A percentile compares a stretch with the other conserved stretches of the same genome.
Conservation (phyloP, 2,797 vertebrate species). For the Phalanger gymnotis region DNA sequence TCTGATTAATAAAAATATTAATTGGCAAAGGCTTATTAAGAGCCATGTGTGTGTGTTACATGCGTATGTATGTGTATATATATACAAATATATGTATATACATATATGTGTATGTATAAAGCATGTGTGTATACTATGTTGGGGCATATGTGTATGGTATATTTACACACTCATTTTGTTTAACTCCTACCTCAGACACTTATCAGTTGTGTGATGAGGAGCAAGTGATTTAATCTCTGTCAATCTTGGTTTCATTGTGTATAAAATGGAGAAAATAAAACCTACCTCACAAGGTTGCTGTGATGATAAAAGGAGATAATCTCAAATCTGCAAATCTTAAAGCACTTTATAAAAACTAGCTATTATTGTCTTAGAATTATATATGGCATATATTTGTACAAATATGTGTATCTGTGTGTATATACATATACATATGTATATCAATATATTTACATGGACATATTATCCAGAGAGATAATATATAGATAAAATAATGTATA, state of each 20-base stretch:
- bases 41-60: not conserved
- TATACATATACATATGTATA: too few relatives aligned
- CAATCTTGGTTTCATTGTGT: conserved; percentile 4
- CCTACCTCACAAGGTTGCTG: not conserved
- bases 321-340: not conserved
- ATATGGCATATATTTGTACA: not conserved
- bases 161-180: not conserved
- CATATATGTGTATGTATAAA: too few relatives aligned
- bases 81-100: too few relatives aligned
- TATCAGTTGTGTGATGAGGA: not conserved
- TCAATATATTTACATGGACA: too few relatives aligned
- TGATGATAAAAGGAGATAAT: not conserved
- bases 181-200: not conserved
- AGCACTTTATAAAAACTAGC: not conserved
- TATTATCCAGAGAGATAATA: too few relatives aligned
- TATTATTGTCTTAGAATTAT: not conserved
- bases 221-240: not conserved
- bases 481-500: too few relatives aligned
- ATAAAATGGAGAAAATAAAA: not conserved
- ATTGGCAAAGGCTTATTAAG: not conserved
- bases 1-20: not conserved
- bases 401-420: too few relatives aligned
- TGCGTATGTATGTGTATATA: too few relatives aligned
- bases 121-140: too few relatives aligned
- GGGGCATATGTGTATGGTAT: not conserved